Base-by-base conservation (phyloP, 30 jellyfish, hydroid and myxozoan genomes). In the Turritopsis dohrnii region DNA sequence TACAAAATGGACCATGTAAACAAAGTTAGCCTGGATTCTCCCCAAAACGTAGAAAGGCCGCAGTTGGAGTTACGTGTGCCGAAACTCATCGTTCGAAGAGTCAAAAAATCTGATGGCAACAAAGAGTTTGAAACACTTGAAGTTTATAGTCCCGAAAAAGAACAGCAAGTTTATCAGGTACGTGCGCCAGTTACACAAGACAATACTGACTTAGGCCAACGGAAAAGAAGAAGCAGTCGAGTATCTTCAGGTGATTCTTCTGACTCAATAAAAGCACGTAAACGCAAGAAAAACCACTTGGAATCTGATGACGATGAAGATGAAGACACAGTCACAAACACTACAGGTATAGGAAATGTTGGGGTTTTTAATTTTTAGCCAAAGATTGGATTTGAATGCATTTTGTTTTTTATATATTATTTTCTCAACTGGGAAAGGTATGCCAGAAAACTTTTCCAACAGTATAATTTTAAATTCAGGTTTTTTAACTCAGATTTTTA, bases 101-200 rank as follows among this genome's bases (percentile, higher is more conserved):
- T 86, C 28, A 89, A 79, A 66, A 77, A 79, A 52, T 73, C 80
- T 73, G 85, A 80, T 24, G 99, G 99, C 4, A 85, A 96, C 1
- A 80, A 89, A 52, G 99, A 94, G 79, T 69, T 72, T 72, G 97
- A 94, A 24, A 94, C 94, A 23, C 69, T 88, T 81, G 99, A 94
- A 75, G 90, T 94, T 52, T 74, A 81, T 8, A 75, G 91, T 13
- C 95, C 99, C 21, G 89, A 82, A 18, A 81, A 81, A 53, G 90
- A 88, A 60, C 84, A 81, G 80, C 80, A 74, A 74, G 13, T 74
- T 29, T 23, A 22, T 74, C 65, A 29, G 24, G 21, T 69, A 69
- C 77, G 0, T 21, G 21, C 73, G 19, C 73, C 77, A 8, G 30
- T 69, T n/a, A 9, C 28, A n/a, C 28, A 69, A n/a, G 77, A 69